These are phyloP conservation scores for Nannospalax galili DNA, from an alignment of 2,113 vertebrate species.

Conservation along the genomic window DNA sequence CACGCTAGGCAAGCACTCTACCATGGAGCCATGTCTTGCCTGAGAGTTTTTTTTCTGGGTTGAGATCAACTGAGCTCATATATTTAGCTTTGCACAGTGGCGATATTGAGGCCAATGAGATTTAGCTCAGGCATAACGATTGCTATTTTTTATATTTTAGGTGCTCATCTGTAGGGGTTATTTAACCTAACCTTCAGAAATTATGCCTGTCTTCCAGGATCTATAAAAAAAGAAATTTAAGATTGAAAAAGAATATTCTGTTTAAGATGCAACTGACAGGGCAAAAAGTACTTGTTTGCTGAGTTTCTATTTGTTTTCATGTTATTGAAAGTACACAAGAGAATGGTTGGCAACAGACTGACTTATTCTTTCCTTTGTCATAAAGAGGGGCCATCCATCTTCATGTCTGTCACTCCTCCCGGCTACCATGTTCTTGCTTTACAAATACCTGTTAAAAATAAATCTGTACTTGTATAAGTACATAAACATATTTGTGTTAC, in stretches of 20 bases:
- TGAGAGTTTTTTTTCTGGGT: conserved; percentile 12
- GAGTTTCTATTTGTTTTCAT: conserved; percentile 39
- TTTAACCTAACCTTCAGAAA: conserved; percentile 14
- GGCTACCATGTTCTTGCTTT: neutral
- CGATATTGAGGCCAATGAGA: neutral
- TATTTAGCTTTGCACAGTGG: neutral
- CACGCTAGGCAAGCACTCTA: neutral
- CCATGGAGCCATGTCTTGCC: too few relatives aligned
- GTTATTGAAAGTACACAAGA: conserved; percentile 55
- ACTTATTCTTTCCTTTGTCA: conserved; percentile 41
- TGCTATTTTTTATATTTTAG: conserved; percentile 16
- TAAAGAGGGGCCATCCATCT: neutral
- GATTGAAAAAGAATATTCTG: conserved; percentile 22
- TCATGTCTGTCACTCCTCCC: neutral
- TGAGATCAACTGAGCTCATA: conserved; percentile 2
- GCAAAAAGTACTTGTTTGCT: neutral
- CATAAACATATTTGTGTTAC: neutral
- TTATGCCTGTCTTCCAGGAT: conserved; percentile 21
- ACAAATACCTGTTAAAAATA: neutral
- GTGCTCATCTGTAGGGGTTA: neutral
- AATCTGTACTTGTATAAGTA: neutral
- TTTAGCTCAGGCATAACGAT: neutral
- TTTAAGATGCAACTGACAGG: conserved; percentile 12
- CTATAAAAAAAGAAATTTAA: conserved; percentile 29
- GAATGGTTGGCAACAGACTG: conserved; percentile 29